Base-by-base conservation (phyloP, 2,888 invertebrate genomes). In the Uropetala carovei region DNA sequence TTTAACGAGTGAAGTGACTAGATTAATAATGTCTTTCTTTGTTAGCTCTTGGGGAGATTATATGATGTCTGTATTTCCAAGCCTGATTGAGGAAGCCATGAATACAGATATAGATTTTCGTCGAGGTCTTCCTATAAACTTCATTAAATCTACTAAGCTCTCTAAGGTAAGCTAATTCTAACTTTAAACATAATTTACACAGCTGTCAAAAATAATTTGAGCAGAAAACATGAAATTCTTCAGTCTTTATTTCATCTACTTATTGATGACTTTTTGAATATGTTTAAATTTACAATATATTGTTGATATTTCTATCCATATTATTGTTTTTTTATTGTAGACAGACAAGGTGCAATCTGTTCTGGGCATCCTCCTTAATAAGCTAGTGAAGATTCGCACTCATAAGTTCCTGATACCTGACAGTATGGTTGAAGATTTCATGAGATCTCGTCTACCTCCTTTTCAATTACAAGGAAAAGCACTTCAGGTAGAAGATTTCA, bases 41-140 rank as follows among this genome's bases (percentile, higher is more conserved):
- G 18, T n/a, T 58, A 93, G 93, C 57, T 93, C 92, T 22, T 93
- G 93, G 93, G 93, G 93, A 81, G 93, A 93, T 92, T 93, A 93
- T 57, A 83, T 93, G 92, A 92, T 92, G 92, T 92, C 92, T 85
- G 93, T 93, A n/a, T 93, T 93, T 8, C 93, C 93, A 14, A 92
- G 92, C 60, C 92, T 93, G 59, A 64, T 93, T 14, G 93, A 93
- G 58, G 93, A 93, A 82, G 92, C 93, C 16, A 93, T 93, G 92
- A 92, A 92, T 18, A 92, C 84, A 13, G 93, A 93, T 68, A 86
- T 92, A 5, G 86, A 81, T 57, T 93, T 93, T 81, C 86, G 93
- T 22, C 75, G 92, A 82, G 93, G 93, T 27, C 92, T 93, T 30
- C 93, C 93, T 16, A 92, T 93, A n/a, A 93, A 93, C 59, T 93